Conservation (phyloP, 2,888 invertebrate genomes). For the Drosophila anceps region DNA sequence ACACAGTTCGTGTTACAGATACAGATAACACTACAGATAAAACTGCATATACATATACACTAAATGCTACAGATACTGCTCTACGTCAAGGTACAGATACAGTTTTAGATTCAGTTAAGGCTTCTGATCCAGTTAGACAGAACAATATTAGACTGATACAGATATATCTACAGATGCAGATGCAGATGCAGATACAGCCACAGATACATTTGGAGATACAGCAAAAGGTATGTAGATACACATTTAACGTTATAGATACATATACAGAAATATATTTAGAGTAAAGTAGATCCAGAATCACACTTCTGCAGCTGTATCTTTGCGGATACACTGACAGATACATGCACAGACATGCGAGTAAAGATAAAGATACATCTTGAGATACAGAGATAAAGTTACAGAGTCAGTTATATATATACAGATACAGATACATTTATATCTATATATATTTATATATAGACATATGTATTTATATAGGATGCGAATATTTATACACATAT, state of each 20-base stretch:
- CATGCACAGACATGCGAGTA: too few relatives aligned
- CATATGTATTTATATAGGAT: not conserved
- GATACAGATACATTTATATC: not conserved
- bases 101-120: not conserved
- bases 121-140: not conserved
- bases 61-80: not conserved
- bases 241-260: too few relatives aligned
- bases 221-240: too few relatives aligned
- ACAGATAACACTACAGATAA: conserved; percentile 1
- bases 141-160: not conserved
- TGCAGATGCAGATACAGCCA: not conserved
- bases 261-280: too few relatives aligned
- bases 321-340: too few relatives aligned
- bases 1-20: not conserved
- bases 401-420: not conserved
- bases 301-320: too few relatives aligned
- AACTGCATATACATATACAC: conserved; percentile 1
- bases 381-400: too few relatives aligned
- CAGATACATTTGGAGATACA: not conserved
- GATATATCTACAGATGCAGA: not conserved
- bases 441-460: not conserved
- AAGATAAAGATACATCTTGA: too few relatives aligned
- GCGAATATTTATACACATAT: not conserved
- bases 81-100: not conserved
- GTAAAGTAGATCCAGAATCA: too few relatives aligned